Base-by-base conservation (phyloP, 2,113 vertebrate genomes). In the Ia io region DNA sequence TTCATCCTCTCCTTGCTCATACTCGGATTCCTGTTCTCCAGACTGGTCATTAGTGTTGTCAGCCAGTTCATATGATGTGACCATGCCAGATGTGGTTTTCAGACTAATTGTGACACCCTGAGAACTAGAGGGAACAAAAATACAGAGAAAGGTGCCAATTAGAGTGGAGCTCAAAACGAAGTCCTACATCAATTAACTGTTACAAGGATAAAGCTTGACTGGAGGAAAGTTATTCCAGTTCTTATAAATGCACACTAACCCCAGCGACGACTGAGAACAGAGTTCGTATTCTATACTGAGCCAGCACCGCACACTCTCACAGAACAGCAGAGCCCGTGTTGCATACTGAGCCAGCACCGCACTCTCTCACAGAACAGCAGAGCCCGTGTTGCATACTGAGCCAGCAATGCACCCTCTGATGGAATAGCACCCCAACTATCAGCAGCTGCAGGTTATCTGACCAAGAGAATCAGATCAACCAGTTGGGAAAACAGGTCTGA, bases 1-100 rank as follows among this genome's bases (percentile, higher is more conserved):
- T 83, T 99, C 98, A 2, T 98, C 97, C n/a, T 99, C 99, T 86
- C 98, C 98, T 93, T 99, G 98, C 84, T 98, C 98, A 69, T 99
- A 99, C 76, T 98, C 98, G 0, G 91, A 98, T 30, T 98, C 97
- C 9, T 98, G 98, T 22, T 98, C 98, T 84, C 98, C 93, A 0
- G 98, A 98, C 1, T 96, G 97, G 91, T 98, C 98, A 0, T 99
- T 98, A 22, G 98, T 95, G 92, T 93, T 97, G 93, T 98, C 97
- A 0, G 98, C 98, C 91, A 99, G 98, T 3, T 98, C 98, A 10
- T 99, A 99, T 0, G 99, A 98, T 4, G 98, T 76, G 70, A 98
- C 98, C 40, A 99, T 87, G 96, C 97, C 98, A 86, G 98, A 98
- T 0, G 99, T 98, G 51, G 99, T 97, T 92, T 98, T 99, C 84